Evolutionary conservation across 2,888 invertebrate genomes (phyloP), one percentile per base, ranked within the genome.

Genomic region (Drosophila anomalipes): DNA sequence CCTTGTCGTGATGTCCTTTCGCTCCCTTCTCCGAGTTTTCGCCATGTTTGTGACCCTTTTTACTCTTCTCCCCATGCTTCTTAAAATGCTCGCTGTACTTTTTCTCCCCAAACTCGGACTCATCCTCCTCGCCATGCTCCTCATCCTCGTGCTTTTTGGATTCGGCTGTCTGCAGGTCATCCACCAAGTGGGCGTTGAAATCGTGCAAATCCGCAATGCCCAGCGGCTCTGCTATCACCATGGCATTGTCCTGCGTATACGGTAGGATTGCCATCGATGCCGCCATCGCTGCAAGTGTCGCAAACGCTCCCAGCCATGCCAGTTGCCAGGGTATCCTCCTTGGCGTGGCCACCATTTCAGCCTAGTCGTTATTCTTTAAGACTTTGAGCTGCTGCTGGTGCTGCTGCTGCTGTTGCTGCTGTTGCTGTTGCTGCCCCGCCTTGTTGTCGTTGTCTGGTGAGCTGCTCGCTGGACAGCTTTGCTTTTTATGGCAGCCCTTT

Each of bases 1-100:
- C 94, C 85, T 96, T 96, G 86, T 96, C 96, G 85, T 96, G 96
- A 83, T 96, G 96, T 1, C 97, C 97, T 87, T 96, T 96, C 79
- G 95, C 94, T 75, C 93, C 93, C 82, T 96, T 95, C 80, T 95
- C 95, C 78, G 96, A 94, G 67, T 95, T 95, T 87, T 97, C 96
- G 73, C 95, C 94, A 16, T 95, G 95, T 87, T 96, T 95, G 93
- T 96, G 96, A 0, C 95, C 96, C 77, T 96, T 96, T 79, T 96
- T 95, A 1, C 95, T 96, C 86, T 96, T 95, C 74, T 96, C 96
- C 0, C 96, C 96, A 76, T 96, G 95, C 37, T 95, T 95, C 68
- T 95, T 93, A 81, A 95, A 95, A 81, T 96, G 95, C 74, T 95
- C 95, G 0, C 95, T 94, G 76, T 96, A 95, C 74, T 96, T 95